phyloP scores from a whole-genome alignment of 2,113 vertebrate genomes.

The Microcebus ravelobensis region DNA sequence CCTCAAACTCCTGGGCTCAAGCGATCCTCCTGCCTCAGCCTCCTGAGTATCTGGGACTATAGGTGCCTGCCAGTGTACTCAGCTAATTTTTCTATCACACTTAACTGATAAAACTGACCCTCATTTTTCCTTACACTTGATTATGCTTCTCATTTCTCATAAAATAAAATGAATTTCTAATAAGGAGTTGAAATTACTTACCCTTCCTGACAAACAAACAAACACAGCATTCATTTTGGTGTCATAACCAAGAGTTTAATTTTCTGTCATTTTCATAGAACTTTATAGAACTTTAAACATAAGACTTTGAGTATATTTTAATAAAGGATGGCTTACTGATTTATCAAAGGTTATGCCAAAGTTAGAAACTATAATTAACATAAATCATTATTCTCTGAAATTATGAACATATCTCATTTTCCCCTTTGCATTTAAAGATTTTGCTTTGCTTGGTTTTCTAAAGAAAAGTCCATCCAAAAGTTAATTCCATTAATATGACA shows the following conservation, averaged over 20 bases:
- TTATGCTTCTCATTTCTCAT: not conserved
- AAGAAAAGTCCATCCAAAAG: not conserved
- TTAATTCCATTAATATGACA: not conserved
- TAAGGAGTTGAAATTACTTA: not conserved
- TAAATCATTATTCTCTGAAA: not conserved
- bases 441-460: constrained; percentile 10
- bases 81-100: not conserved
- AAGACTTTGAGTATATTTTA: not conserved
- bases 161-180: constrained; percentile 4
- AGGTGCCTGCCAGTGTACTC: no score
- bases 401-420: not conserved
- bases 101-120: not conserved
- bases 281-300: not conserved
- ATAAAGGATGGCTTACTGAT: not conserved
- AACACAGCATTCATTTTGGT: not conserved
- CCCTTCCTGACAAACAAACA: not conserved
- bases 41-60: no score
- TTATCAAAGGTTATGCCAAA: not conserved
- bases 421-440: not conserved
- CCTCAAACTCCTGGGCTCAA: no score
- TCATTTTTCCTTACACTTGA: not conserved
- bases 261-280: constrained; percentile 1
- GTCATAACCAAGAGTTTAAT: not conserved
- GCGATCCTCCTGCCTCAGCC: no score
- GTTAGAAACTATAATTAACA: not conserved